phyloP scores from a whole-genome alignment of 2,113 vertebrate genomes.

The Phocoena sinus region DNA sequence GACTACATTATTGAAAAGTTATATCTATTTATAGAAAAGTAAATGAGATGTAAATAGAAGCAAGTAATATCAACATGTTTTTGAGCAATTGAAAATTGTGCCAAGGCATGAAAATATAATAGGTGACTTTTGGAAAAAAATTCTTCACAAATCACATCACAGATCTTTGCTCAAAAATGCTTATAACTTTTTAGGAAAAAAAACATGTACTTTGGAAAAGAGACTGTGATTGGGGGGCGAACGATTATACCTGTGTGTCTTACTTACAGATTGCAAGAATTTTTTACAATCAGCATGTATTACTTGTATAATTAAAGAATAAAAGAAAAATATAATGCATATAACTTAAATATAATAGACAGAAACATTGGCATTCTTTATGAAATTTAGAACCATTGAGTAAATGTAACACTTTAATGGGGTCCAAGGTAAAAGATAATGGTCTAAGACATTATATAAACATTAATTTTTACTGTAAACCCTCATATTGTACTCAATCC shows the following conservation, averaged over 20 bases:
- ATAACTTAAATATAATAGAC: background rate
- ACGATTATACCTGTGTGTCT: background rate
- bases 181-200: background rate
- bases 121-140: background rate
- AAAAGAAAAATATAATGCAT: background rate
- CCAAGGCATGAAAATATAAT: constrained; percentile 16
- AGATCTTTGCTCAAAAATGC: background rate
- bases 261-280: background rate
- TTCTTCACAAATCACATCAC: background rate
- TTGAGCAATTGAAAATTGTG: constrained; percentile 9
- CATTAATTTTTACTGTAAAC: background rate
- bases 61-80: background rate
- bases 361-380: background rate
- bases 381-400: background rate
- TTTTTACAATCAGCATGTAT: background rate
- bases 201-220: background rate
- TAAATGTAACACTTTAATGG: background rate
- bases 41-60: constrained; percentile 10
- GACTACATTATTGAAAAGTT: constrained; percentile 79
- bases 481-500: background rate
- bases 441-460: background rate
- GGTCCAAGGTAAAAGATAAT: background rate
- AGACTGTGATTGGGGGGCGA: background rate
- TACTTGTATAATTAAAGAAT: background rate
- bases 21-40: constrained; percentile 74